These are phyloP conservation scores for Polydrusus tereticollis DNA, from an alignment of 2,888 invertebrate species.

Conservation along the genomic window DNA sequence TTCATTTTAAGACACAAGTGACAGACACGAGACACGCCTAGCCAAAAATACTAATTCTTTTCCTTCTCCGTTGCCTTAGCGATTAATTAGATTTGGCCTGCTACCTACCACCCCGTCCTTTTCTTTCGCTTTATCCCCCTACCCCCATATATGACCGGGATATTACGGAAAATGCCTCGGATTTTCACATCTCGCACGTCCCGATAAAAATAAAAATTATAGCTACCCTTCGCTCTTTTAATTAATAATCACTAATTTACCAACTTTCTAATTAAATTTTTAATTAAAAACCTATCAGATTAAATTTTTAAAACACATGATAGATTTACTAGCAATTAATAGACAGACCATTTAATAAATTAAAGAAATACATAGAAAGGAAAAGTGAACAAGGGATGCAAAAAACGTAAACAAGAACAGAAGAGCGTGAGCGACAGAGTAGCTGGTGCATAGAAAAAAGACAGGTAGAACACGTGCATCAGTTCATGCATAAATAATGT, in stretches of 20 bases:
- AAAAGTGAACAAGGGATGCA: constrained; percentile 26
- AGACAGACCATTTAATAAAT: background rate
- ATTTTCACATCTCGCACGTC: constrained; percentile 36
- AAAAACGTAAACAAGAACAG: constrained; percentile 48
- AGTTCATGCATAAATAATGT: constrained; percentile 57
- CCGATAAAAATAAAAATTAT: constrained; percentile 38
- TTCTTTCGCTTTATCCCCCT: constrained; percentile 39
- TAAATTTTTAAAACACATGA: constrained; percentile 1
- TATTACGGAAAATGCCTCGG: constrained; percentile 45
- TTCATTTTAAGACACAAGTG: constrained; percentile 65
- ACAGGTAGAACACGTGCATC: constrained; percentile 56
- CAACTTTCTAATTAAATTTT: constrained; percentile 19
- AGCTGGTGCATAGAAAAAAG: constrained; percentile 45
- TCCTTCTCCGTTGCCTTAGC: constrained; percentile 52
- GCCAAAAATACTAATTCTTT: constrained; percentile 59
- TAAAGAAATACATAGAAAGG: constrained; percentile 16
- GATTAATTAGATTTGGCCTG: constrained; percentile 52
- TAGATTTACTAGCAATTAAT: background rate
- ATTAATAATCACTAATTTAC: constrained; percentile 34
- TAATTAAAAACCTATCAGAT: constrained; percentile 23
- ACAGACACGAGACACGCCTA: constrained; percentile 68
- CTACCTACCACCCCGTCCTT: constrained; percentile 46
- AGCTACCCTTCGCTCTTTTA: constrained; percentile 16
- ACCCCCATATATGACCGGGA: constrained; percentile 47
- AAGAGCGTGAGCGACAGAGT: constrained; percentile 43